Percentiles rank a stretch among this genome's conserved stretches.
Evolutionary conservation across 2,888 invertebrate genomes (phyloP).

Genomic region (Diarsia dahlii): DNA sequence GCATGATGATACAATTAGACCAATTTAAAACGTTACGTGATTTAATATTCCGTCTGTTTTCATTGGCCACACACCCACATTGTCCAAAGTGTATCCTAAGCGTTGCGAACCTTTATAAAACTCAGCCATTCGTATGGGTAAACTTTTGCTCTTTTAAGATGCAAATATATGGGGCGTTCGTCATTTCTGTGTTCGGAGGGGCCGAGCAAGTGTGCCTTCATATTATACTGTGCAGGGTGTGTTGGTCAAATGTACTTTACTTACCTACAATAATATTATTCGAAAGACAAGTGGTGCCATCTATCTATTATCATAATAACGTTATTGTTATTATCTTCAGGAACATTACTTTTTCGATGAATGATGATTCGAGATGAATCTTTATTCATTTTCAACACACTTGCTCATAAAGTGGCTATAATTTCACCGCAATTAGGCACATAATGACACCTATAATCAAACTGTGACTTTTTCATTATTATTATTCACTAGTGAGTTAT

Average conservation of each 20-base stretch:
- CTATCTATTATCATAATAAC: too few species aligned
- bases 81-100: slow-evolving; percentile 34
- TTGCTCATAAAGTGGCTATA: too few species aligned
- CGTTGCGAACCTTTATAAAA: slow-evolving; percentile 61
- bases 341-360: too few species aligned
- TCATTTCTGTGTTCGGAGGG: slow-evolving; percentile 58
- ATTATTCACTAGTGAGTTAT: too few species aligned
- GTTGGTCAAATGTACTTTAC: neutral
- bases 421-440: too few species aligned
- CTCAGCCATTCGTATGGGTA: slow-evolving; percentile 57
- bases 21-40: slow-evolving; percentile 6
- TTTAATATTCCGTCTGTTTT: slow-evolving; percentile 15
- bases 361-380: too few species aligned
- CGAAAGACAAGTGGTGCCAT: too few species aligned
- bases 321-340: too few species aligned
- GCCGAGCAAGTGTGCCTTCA: slow-evolving; percentile 31
- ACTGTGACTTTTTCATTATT: too few species aligned
- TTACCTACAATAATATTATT: too few species aligned
- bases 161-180: slow-evolving; percentile 64
- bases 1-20: slow-evolving; percentile 34
- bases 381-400: too few species aligned
- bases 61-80: slow-evolving; percentile 4
- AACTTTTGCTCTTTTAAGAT: slow-evolving; percentile 69
- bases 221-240: slow-evolving; percentile 12
- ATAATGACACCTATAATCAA: too few species aligned